A percentile compares a stretch with the other conserved stretches of the same genome.
Evolutionary conservation across 2,888 invertebrate species (phyloP).

Genomic region (Germaria angustata): DNA sequence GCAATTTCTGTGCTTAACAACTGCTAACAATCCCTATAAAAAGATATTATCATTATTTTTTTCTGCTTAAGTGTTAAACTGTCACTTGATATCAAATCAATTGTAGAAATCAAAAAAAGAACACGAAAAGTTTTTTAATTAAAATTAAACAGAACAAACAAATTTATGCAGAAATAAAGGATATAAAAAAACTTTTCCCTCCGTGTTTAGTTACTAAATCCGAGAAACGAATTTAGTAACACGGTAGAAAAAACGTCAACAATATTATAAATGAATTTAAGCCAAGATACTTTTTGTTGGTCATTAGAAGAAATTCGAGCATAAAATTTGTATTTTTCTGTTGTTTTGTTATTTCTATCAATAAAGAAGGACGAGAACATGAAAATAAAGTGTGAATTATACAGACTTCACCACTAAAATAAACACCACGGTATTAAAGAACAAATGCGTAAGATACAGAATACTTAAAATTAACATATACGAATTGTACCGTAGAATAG

Average conservation of each 20-base stretch:
- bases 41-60: slow-evolving; percentile 32
- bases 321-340: slow-evolving; percentile 20
- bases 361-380: not conserved
- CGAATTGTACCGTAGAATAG: not conserved
- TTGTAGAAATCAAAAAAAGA: slow-evolving; percentile 67
- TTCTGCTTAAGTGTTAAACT: slow-evolving; percentile 66
- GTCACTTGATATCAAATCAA: slow-evolving; percentile 69
- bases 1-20: not conserved
- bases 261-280: slow-evolving; percentile 7
- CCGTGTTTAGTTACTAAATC: slow-evolving; percentile 7
- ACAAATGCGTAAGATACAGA: slow-evolving; percentile 17
- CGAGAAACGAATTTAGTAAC: slow-evolving; percentile 33
- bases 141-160: slow-evolving; percentile 65
- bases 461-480: slow-evolving; percentile 1
- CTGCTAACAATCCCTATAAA: not conserved
- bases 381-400: not conserved
- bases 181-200: slow-evolving; percentile 16
- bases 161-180: slow-evolving; percentile 51
- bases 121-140: slow-evolving; percentile 68
- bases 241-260: slow-evolving; percentile 13
- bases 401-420: not conserved
- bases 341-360: not conserved
- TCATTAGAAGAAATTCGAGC: not conserved
- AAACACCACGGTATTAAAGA: not conserved
- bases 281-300: not conserved